A percentile compares a stretch with the other conserved stretches of the same genome.
These are phyloP conservation scores for Trichonephila clavata DNA, from an alignment of 1,140 invertebrate species.

Conservation along the genomic window DNA sequence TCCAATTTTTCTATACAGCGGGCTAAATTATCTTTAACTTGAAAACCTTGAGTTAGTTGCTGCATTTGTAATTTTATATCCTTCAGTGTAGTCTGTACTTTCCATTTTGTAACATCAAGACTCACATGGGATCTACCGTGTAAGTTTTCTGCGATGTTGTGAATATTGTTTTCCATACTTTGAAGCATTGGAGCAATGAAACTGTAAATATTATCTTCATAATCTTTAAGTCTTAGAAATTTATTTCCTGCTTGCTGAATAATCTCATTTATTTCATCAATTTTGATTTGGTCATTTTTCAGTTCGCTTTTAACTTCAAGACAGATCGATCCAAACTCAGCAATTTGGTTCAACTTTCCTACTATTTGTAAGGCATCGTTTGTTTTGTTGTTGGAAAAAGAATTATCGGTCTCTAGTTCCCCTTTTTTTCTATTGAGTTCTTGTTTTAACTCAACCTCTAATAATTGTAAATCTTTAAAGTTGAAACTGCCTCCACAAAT, in stretches of 20 bases:
- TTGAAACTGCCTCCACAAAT: not conserved
- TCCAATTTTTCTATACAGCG: not conserved
- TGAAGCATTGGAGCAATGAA: not conserved
- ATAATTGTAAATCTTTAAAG: not conserved
- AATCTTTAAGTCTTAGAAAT: not conserved
- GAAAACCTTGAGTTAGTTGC: constrained; percentile 23
- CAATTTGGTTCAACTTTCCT: not conserved
- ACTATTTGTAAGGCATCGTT: not conserved
- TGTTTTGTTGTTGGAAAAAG: not conserved
- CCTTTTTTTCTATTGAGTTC: not conserved
- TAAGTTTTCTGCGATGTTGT: not conserved
- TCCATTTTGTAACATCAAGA: constrained; percentile 18
- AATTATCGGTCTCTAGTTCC: not conserved
- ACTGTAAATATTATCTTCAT: constrained; percentile 21
- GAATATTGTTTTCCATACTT: not conserved
- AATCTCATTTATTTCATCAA: not conserved
- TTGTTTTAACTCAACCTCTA: constrained; percentile 3
- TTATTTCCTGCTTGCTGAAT: not conserved
- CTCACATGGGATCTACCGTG: not conserved
- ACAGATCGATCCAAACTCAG: not conserved
- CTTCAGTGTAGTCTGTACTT: constrained; percentile 10
- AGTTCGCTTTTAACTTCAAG: not conserved
- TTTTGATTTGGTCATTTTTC: not conserved
- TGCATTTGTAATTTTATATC: constrained; percentile 26
- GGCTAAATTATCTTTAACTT: not conserved